Evolutionary conservation across 2,888 invertebrate genomes (phyloP).

Genomic region (Archips xylosteana): DNA sequence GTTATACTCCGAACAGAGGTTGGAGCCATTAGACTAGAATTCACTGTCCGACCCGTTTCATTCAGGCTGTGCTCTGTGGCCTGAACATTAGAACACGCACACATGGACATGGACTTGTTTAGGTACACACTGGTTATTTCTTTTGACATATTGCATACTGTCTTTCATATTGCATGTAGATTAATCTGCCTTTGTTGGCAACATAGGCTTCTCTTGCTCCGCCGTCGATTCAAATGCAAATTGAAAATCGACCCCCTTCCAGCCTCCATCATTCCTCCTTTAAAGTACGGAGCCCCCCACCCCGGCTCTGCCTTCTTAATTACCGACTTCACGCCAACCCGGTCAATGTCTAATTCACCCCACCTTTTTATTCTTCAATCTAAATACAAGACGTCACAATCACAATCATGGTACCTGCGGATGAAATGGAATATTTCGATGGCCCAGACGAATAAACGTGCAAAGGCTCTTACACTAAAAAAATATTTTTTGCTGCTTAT

Average conservation of each 20-base stretch:
- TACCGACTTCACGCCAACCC: conserved; percentile 54
- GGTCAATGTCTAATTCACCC: conserved; percentile 53
- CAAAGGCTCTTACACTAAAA: no score
- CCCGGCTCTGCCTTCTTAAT: conserved; percentile 55
- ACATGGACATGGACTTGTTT: neutral
- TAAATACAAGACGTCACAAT: conserved; percentile 15
- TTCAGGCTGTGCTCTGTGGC: neutral
- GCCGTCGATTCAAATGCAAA: conserved; percentile 65
- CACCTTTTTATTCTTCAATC: conserved; percentile 44
- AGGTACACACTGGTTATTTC: neutral
- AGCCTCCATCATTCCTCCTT: conserved; percentile 52
- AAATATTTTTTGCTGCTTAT: no score
- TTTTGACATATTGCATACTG: conserved; percentile 43
- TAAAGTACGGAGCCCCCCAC: conserved; percentile 43
- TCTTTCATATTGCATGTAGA: conserved; percentile 57
- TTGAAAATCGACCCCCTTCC: conserved; percentile 60
- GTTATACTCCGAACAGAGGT: conserved; percentile 58
- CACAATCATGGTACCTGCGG: neutral
- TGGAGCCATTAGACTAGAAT: conserved; percentile 39
- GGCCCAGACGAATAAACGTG: neutral
- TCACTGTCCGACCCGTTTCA: conserved; percentile 16
- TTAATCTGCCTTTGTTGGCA: conserved; percentile 60
- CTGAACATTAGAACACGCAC: neutral
- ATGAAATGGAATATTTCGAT: neutral
- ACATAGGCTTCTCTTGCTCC: conserved; percentile 49